Percentiles rank a stretch among this genome's conserved stretches.
Evolutionary conservation across 2,797 vertebrate genomes (phyloP).

Genomic region (Chaetodon trifasciatus): DNA sequence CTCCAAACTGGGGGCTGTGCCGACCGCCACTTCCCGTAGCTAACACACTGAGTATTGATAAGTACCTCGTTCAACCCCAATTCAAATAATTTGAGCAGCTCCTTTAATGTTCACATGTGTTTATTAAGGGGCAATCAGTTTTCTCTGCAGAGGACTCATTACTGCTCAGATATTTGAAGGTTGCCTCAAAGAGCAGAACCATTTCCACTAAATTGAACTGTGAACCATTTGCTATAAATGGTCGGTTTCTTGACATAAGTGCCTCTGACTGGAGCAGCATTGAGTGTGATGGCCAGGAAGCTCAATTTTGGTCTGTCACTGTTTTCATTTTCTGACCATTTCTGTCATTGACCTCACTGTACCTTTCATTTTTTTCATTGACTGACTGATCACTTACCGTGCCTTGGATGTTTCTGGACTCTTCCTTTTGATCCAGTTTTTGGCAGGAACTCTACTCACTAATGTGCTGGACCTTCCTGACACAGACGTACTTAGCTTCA

Average conservation of each 20-base stretch:
- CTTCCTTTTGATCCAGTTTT: not conserved
- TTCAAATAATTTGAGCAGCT: no score
- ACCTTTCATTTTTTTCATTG: not conserved
- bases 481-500: not conserved
- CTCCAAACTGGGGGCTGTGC: no score
- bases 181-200: not conserved
- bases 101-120: not conserved
- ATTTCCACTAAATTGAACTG: constrained; percentile 8
- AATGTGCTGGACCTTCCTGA: not conserved
- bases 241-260: not conserved
- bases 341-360: not conserved
- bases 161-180: not conserved
- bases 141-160: not conserved
- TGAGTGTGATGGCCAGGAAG: constrained; percentile 2
- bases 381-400: not conserved
- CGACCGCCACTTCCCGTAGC: no score
- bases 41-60: no score
- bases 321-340: not conserved
- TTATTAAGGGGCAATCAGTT: not conserved
- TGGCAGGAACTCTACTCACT: not conserved
- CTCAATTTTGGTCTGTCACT: not conserved
- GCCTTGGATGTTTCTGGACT: not conserved
- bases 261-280: constrained; percentile 5
- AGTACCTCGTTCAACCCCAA: no score
- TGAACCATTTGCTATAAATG: not conserved